These are phyloP conservation scores for Percopsis transmontana DNA, from an alignment of 2,113 vertebrate species.

Conservation along the genomic window DNA sequence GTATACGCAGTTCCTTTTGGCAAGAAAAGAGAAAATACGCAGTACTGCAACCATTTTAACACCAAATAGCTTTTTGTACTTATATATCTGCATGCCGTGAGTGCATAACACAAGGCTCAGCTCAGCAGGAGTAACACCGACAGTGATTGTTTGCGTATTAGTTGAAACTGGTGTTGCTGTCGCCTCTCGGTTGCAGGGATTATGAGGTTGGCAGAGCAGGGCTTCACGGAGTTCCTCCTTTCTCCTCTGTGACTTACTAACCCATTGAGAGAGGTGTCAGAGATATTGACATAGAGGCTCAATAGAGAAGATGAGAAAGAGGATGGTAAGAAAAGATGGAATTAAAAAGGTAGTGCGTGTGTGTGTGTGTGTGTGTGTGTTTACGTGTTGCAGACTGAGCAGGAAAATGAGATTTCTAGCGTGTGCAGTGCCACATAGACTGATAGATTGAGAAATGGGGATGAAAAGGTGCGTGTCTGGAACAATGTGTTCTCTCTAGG, in stretches of 20 bases:
- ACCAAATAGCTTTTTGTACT: slow-evolving; percentile 16
- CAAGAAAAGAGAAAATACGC: slow-evolving; percentile 15
- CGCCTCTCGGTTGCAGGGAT: slow-evolving; percentile 52
- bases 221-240: slow-evolving; percentile 56
- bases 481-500: slow-evolving; percentile 5
- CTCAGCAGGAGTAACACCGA: slow-evolving; percentile 35
- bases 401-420: slow-evolving; percentile 21
- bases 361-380: neutral
- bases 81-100: slow-evolving; percentile 34
- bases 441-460: slow-evolving; percentile 17
- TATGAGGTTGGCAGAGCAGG: slow-evolving; percentile 45
- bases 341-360: slow-evolving; percentile 1
- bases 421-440: slow-evolving; percentile 9
- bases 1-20: slow-evolving; percentile 8
- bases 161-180: slow-evolving; percentile 14
- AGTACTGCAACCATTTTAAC: slow-evolving; percentile 20
- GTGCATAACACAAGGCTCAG: slow-evolving; percentile 20
- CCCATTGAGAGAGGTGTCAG: slow-evolving; percentile 37
- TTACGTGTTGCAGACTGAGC: slow-evolving; percentile 10
- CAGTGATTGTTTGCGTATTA: slow-evolving; percentile 58
- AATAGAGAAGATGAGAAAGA: slow-evolving; percentile 31
- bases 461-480: slow-evolving; percentile 11
- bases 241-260: slow-evolving; percentile 47
- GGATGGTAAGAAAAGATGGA: slow-evolving; percentile 12
- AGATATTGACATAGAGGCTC: slow-evolving; percentile 38